phyloP scores from a whole-genome alignment of 2,888 invertebrate species.

The Hermaeophaga mercurialis region DNA sequence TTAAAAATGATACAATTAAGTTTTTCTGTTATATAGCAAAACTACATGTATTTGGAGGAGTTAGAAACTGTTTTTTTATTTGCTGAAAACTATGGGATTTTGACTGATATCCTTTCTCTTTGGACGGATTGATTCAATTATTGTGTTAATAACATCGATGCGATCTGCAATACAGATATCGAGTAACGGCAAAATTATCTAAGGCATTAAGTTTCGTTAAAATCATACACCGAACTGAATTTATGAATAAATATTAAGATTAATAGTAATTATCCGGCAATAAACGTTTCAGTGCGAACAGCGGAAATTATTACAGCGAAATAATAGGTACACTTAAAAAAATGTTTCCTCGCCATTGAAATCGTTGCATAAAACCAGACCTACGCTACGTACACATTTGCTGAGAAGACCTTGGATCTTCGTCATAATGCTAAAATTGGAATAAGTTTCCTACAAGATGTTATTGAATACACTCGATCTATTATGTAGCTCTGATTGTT shows the following conservation, averaged over 20 bases:
- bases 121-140: too few relatives aligned
- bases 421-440: conserved; percentile 10
- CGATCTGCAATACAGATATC: background rate
- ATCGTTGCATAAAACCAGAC: conserved; percentile 21
- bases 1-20: too few relatives aligned
- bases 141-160: background rate
- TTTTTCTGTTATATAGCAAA: too few relatives aligned
- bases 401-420: conserved; percentile 10
- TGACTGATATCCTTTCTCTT: too few relatives aligned
- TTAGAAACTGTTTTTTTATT: too few relatives aligned
- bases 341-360: conserved; percentile 17
- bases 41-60: too few relatives aligned
- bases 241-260: conserved; percentile 12
- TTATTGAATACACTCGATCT: conserved; percentile 2
- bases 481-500: too few relatives aligned
- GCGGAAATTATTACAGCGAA: conserved; percentile 12
- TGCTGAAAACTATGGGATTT: too few relatives aligned
- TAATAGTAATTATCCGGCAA: conserved; percentile 8
- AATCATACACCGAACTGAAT: conserved; percentile 4
- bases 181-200: conserved; percentile 7
- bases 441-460: conserved; percentile 3
- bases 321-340: conserved; percentile 9
- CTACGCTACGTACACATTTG: conserved; percentile 19
- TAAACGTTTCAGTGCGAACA: conserved; percentile 13
- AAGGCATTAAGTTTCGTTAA: background rate